Base-by-base conservation (phyloP, 2,888 invertebrate species). In the Meliscaeva auricollis region DNA sequence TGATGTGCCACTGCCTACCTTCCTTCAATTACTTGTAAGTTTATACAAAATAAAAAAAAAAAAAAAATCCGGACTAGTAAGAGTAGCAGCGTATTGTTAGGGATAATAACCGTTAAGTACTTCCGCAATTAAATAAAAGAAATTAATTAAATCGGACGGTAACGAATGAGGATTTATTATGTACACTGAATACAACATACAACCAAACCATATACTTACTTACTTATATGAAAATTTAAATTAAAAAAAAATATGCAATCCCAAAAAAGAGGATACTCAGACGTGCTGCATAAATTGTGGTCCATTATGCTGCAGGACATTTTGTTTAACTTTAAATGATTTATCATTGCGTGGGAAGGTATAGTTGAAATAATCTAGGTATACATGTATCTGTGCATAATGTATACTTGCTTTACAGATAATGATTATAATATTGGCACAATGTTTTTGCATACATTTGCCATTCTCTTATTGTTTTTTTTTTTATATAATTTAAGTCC, bases 81-180 rank as follows among this genome's bases (percentile, higher is more conserved):
- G 41, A 41, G 15, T 44, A 26, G 44, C 13, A 44, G 30, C 32
- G 48, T 48, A 48, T 48, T 64, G 64, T 32, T 32, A n/a, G 44
- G 52, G 35, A 35, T 77, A 60, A 78, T 54, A 78, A 68, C 56
- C 74, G 26, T 15, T 32, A 66, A 66, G 80, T 58, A 38, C 35
- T 80, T 80, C 66, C 66, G 75, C 68, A 72, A 80, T 76, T 75
- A 80, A 76, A 75, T 60, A 66, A 66, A 72, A 70, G 80, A 58
- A 75, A 75, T 75, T 80, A 80, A 80, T 84, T 74, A 70, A 48
- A 58, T 80, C 32, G 46, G 26, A 75, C 58, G 75, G 84, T 60
- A 54, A 72, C 56, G 56, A 54, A 64, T 44, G 48, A 20, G 62
- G 54, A 68, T 69, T 58, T 35, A 60, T 52, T 56, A n/a, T n/a